Percentiles rank a stretch among this genome's conserved stretches.
Evolutionary conservation across 2,797 vertebrate species (phyloP).

Genomic region (Pachyuromys duprasi): DNA sequence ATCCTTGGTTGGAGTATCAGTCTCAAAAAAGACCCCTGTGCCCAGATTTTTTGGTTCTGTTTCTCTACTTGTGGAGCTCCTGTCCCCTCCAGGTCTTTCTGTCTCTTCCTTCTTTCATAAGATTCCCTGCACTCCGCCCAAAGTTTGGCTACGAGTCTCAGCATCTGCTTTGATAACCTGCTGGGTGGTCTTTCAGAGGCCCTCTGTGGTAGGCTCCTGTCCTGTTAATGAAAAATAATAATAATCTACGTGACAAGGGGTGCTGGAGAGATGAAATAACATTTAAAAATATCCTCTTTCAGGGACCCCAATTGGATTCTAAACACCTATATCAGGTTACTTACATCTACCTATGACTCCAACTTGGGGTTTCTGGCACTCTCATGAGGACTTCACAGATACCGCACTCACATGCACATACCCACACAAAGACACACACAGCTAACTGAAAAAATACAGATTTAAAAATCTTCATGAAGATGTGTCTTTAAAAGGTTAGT

Average conservation of each 20-base stretch:
- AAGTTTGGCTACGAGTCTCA: too few relatives aligned
- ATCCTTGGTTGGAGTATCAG: too few relatives aligned
- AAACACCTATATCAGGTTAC: not conserved
- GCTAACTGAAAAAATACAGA: not conserved
- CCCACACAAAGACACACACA: not conserved
- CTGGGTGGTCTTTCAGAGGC: too few relatives aligned
- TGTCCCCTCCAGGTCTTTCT: too few relatives aligned
- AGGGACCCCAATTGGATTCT: too few relatives aligned
- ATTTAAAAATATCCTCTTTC: not conserved
- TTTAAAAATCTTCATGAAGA: conserved; percentile 13
- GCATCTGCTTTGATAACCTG: too few relatives aligned
- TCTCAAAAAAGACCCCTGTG: too few relatives aligned
- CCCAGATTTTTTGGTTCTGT: too few relatives aligned
- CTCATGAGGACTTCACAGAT: not conserved
- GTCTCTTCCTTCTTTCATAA: too few relatives aligned
- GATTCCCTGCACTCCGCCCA: too few relatives aligned
- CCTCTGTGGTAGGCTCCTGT: too few relatives aligned
- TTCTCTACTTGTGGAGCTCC: too few relatives aligned
- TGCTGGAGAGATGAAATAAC: not conserved
- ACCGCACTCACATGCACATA: not conserved
- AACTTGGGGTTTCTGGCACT: not conserved
- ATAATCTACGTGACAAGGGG: not conserved
- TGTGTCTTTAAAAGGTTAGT: conserved; percentile 35
- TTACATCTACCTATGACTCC: not conserved
- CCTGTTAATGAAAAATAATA: not conserved